Conservation (phyloP, 2,888 invertebrate species). For the Agriotes lineatus region DNA sequence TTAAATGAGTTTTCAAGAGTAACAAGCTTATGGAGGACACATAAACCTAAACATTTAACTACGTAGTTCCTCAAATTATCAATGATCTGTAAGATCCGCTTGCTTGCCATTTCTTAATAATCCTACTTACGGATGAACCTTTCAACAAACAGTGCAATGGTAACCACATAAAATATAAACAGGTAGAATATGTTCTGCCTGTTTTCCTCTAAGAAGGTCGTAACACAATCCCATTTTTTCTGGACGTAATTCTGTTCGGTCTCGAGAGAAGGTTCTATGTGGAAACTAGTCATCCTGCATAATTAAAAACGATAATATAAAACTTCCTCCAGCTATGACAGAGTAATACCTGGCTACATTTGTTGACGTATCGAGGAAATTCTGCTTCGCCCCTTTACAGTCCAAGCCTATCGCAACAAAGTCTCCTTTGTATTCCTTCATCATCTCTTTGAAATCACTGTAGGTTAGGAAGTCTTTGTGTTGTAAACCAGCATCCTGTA, state of each 20-base stretch:
- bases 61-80: too few relatives aligned
- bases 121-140: conserved; percentile 86
- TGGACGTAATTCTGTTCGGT: conserved; percentile 77
- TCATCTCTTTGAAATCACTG: conserved; percentile 93
- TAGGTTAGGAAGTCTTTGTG: conserved; percentile 92
- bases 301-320: too few relatives aligned
- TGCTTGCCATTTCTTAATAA: too few relatives aligned
- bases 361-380: conserved; percentile 93
- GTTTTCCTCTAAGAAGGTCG: conserved; percentile 95
- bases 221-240: conserved; percentile 87
- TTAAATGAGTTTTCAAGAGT: too few relatives aligned
- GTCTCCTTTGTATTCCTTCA: conserved; percentile 96
- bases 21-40: too few relatives aligned
- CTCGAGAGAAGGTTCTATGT: conserved; percentile 85
- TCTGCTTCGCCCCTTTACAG: conserved; percentile 95
- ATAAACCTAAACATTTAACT: too few relatives aligned
- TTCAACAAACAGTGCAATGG: conserved; percentile 93
- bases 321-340: too few relatives aligned
- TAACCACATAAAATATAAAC: conserved; percentile 94
- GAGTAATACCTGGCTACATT: conserved; percentile 81
- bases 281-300: conserved; percentile 92
- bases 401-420: conserved; percentile 95
- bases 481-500: conserved; percentile 87
- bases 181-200: conserved; percentile 96
- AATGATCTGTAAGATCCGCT: too few relatives aligned